phyloP scores from a whole-genome alignment of 1,140 invertebrate species.

The Trachymyrmex cornetzi region DNA sequence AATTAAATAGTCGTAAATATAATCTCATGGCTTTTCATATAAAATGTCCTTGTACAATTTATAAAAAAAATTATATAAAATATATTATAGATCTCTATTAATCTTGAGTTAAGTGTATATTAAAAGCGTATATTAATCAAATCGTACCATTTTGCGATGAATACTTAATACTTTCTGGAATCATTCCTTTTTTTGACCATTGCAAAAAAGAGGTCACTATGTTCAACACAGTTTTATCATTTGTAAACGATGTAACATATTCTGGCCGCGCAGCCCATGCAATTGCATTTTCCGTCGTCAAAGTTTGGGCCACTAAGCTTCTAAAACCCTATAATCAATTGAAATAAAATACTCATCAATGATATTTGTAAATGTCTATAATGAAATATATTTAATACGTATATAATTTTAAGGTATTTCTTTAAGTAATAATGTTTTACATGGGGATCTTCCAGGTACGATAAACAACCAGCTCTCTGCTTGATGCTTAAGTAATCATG shows the following conservation, averaged over 20 bases:
- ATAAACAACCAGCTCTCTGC: conserved; percentile 95
- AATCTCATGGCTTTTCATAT: not conserved
- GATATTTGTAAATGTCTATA: not conserved
- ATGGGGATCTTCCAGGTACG: conserved; percentile 95
- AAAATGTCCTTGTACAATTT: not conserved
- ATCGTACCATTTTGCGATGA: conserved; percentile 42
- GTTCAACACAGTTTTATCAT: conserved; percentile 89
- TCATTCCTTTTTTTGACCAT: conserved; percentile 66
- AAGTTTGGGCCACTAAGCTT: conserved; percentile 93
- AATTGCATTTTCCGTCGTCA: conserved; percentile 92
- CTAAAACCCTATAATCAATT: conserved; percentile 89
- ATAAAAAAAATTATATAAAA: not conserved
- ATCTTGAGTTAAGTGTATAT: not conserved
- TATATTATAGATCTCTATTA: not conserved
- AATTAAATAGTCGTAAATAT: not conserved
- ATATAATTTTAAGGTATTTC: not conserved
- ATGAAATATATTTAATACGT: not conserved
- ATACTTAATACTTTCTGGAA: conserved; percentile 7
- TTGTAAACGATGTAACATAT: conserved; percentile 90
- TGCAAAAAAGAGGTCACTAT: conserved; percentile 90
- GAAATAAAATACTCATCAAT: conserved; percentile 28
- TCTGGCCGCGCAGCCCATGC: conserved; percentile 89
- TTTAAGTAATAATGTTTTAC: conserved; percentile 71
- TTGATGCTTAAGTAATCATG: conserved; percentile 94
- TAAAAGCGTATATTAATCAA: not conserved